Percentiles rank a stretch among this genome's conserved stretches.
These are phyloP conservation scores for Gephyroberyx darwinii DNA, from an alignment of 2,797 vertebrate genomes.

Conservation along the genomic window DNA sequence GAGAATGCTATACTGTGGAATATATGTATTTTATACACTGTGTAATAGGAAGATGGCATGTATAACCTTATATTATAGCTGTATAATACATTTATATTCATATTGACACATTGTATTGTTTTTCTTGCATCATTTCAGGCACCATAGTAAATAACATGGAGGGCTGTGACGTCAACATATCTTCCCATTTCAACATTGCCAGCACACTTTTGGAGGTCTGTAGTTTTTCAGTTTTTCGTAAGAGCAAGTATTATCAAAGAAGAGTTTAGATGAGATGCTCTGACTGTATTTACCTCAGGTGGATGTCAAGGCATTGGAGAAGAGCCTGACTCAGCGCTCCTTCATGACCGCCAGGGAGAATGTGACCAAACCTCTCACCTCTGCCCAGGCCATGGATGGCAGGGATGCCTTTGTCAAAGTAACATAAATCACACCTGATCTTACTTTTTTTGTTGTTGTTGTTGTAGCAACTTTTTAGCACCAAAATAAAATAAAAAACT, in stretches of 20 bases:
- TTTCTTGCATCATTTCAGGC: constrained; percentile 77
- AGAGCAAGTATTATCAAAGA: neutral
- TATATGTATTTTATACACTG: neutral
- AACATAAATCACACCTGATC: constrained; percentile 13
- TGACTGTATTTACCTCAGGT: constrained; percentile 81
- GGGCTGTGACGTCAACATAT: constrained; percentile 83
- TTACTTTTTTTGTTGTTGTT: too few relatives aligned
- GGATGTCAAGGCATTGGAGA: constrained; percentile 81
- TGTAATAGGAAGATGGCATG: too few relatives aligned
- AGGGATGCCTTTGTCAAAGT: constrained; percentile 97
- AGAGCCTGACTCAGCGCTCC: constrained; percentile 86
- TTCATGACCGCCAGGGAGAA: constrained; percentile 89
- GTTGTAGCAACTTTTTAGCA: too few relatives aligned
- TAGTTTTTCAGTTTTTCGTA: neutral
- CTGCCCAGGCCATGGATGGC: constrained; percentile 86
- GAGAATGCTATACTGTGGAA: neutral
- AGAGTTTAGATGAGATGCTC: neutral
- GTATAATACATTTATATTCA: neutral
- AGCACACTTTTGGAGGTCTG: constrained; percentile 90
- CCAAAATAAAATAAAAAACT: too few relatives aligned
- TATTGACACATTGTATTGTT: neutral
- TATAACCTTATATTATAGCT: neutral
- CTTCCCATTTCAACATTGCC: constrained; percentile 81
- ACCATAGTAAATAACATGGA: constrained; percentile 89
- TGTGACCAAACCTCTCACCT: constrained; percentile 86